Evolutionary conservation across 2,113 vertebrate genomes (phyloP).

Genomic region (Otocyon megalotis): DNA sequence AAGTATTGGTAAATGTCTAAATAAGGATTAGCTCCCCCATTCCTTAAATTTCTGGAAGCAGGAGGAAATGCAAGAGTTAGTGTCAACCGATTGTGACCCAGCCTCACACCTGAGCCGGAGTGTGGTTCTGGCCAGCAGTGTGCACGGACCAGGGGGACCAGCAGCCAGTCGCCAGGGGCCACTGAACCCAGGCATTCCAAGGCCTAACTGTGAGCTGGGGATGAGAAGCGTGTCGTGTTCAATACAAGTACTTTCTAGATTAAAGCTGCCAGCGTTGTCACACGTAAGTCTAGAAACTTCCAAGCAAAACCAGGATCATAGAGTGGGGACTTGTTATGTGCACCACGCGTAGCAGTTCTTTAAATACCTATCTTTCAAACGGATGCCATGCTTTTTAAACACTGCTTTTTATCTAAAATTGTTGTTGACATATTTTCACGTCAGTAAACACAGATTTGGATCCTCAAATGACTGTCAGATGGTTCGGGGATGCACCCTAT

Average conservation of each 20-base stretch:
- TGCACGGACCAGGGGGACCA: not conserved
- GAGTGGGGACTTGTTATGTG: rapidly evolving
- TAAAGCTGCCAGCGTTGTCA: not conserved
- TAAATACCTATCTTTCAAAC: not conserved
- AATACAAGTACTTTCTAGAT: not conserved
- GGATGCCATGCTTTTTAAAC: not conserved
- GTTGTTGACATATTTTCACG: not conserved
- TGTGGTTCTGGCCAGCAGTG: not conserved
- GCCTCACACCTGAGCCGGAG: not conserved
- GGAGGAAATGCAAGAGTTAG: not conserved
- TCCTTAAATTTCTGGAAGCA: not conserved
- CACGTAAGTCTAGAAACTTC: not conserved
- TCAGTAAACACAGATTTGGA: not conserved
- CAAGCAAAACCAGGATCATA: too few species aligned
- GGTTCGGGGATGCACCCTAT: not conserved
- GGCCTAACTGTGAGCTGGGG: rapidly evolving
- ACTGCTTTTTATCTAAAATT: not conserved
- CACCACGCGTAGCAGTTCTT: rapidly evolving
- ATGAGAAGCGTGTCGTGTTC: not conserved
- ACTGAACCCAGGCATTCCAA: not conserved
- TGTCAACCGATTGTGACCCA: not conserved
- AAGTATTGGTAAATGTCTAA: not conserved
- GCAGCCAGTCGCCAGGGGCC: not conserved
- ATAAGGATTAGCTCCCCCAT: not conserved
- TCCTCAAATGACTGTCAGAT: not conserved